A percentile compares a stretch with the other conserved stretches of the same genome.
phyloP scores from a whole-genome alignment of 2,797 vertebrate species.

The Lepus oiostolus region DNA sequence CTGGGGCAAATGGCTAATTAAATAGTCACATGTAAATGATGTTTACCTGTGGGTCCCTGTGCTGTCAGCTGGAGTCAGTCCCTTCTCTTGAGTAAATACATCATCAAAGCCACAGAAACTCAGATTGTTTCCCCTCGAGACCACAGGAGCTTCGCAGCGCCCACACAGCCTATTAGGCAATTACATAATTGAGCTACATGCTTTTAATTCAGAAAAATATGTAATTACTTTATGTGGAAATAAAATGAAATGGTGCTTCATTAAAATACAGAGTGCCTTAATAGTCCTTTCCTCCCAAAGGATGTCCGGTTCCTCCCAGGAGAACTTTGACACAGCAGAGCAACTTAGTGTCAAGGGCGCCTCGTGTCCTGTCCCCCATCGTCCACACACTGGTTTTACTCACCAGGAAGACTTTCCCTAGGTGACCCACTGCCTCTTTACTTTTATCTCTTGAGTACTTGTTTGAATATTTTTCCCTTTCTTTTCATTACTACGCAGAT shows the following conservation, averaged over 20 bases:
- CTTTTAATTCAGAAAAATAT: conserved; percentile 79
- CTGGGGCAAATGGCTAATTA: conserved; percentile 78
- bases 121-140: conserved; percentile 65
- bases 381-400: neutral
- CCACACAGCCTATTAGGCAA: conserved; percentile 47
- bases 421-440: neutral
- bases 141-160: conserved; percentile 55
- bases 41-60: conserved; percentile 73
- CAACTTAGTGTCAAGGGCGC: neutral
- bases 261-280: conserved; percentile 71
- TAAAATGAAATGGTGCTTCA: conserved; percentile 65
- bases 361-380: neutral
- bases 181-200: conserved; percentile 78
- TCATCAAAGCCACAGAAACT: conserved; percentile 66
- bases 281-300: conserved; percentile 60
- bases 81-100: conserved; percentile 73
- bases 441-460: neutral
- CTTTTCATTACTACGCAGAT: conserved; percentile 38
- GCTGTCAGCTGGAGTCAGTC: conserved; percentile 72
- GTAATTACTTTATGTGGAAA: conserved; percentile 67
- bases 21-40: conserved; percentile 65
- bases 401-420: neutral
- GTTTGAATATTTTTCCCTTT: conserved; percentile 32
- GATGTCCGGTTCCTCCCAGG: neutral
- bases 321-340: conserved; percentile 20